Percentiles rank a stretch among this genome's conserved stretches.
Evolutionary conservation across 2,797 vertebrate species (phyloP).

Genomic region (Danio aesculapii): DNA sequence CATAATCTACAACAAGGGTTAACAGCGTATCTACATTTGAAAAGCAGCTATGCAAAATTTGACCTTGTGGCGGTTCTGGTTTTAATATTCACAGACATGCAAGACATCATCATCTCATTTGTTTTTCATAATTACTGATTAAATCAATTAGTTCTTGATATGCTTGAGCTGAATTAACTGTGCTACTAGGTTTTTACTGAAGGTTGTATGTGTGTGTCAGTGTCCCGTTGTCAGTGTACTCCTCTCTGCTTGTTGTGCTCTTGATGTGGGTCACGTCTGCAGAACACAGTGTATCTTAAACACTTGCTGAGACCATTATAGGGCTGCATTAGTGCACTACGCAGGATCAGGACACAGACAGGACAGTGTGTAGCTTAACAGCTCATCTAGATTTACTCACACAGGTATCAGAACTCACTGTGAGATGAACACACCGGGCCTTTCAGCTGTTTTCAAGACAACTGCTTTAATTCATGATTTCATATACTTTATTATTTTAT

Average conservation of each 20-base stretch:
- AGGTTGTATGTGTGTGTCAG: not conserved
- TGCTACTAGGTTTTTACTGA: not conserved
- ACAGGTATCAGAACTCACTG: not conserved
- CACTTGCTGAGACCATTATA: constrained; percentile 9
- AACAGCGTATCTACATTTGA: no score
- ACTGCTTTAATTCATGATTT: not conserved
- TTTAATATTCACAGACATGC: not conserved
- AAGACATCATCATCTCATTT: not conserved
- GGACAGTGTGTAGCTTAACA: constrained; percentile 15
- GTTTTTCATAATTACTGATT: not conserved
- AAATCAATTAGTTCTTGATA: not conserved
- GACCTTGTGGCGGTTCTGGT: no score
- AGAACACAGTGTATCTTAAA: constrained; percentile 32
- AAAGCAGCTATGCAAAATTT: no score
- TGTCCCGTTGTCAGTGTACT: not conserved
- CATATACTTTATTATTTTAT: not conserved
- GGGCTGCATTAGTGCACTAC: not conserved
- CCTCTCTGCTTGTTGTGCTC: constrained; percentile 13
- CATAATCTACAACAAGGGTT: no score
- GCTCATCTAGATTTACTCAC: constrained; percentile 31
- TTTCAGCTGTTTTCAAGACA: not conserved
- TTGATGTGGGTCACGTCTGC: constrained; percentile 15
- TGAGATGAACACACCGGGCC: not conserved
- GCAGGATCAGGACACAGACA: constrained; percentile 11
- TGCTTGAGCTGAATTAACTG: not conserved